A percentile compares a stretch with the other conserved stretches of the same genome.
Evolutionary conservation across 2,888 invertebrate genomes (phyloP).

Genomic region (Ecdyonurus torrentis): DNA sequence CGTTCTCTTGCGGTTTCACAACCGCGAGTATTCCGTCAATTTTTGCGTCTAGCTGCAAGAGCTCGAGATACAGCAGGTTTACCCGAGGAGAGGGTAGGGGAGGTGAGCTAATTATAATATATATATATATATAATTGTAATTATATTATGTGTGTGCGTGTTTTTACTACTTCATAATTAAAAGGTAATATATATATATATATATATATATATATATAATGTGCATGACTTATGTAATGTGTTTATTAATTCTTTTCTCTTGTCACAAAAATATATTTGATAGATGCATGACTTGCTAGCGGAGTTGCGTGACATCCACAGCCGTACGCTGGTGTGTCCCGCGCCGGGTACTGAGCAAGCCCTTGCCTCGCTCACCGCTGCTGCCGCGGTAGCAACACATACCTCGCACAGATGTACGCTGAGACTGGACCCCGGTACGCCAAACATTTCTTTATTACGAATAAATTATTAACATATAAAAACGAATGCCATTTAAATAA

Average conservation of each 20-base stretch:
- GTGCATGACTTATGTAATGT: too few relatives aligned
- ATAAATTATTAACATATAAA: too few relatives aligned
- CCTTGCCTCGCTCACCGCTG: conserved; percentile 9
- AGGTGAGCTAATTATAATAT: too few relatives aligned
- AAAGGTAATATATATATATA: too few relatives aligned
- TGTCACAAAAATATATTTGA: conserved; percentile 12
- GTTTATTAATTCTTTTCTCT: conserved; percentile 2
- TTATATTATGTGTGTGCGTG: too few relatives aligned
- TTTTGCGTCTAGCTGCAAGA: conserved; percentile 48
- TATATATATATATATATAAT: too few relatives aligned
- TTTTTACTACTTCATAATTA: too few relatives aligned
- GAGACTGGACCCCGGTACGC: conserved; percentile 28
- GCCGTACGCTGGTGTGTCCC: conserved; percentile 53
- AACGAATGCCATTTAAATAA: too few relatives aligned
- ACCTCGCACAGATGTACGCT: conserved; percentile 24
- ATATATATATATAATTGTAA: too few relatives aligned
- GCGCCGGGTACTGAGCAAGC: not conserved
- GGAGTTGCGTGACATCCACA: conserved; percentile 65
- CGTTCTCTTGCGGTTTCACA: conserved; percentile 46
- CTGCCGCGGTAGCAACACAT: conserved; percentile 16
- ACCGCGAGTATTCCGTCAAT: conserved; percentile 38
- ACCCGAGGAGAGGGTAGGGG: conserved; percentile 51
- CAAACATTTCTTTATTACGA: too few relatives aligned
- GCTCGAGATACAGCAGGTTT: conserved; percentile 49
- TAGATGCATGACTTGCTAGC: conserved; percentile 53